Conservation (phyloP, 2,797 vertebrate species). For the Columba guinea region DNA sequence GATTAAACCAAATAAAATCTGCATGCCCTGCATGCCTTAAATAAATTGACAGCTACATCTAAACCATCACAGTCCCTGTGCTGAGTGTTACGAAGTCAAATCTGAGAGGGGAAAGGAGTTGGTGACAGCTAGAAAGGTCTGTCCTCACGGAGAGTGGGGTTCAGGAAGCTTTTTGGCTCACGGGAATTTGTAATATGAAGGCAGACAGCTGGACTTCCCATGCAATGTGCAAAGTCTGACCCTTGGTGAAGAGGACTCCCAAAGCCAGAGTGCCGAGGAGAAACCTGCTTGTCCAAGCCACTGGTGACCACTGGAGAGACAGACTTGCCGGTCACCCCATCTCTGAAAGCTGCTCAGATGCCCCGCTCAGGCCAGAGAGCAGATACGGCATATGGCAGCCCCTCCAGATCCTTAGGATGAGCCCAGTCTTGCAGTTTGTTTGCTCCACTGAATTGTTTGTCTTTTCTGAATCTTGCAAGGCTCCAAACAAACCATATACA, state of each 20-base stretch:
- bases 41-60: neutral
- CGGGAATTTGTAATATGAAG: neutral
- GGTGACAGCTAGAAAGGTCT: neutral
- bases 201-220: neutral
- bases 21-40: neutral
- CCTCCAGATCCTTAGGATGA: neutral
- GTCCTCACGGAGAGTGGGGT: neutral
- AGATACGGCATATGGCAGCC: fast-evolving
- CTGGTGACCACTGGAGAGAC: neutral
- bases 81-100: neutral
- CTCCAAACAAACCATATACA: neutral
- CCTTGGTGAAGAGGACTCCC: neutral
- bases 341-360: neutral
- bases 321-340: neutral
- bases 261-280: neutral
- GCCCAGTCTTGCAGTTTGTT: neutral
- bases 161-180: neutral
- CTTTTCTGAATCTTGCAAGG: constrained; percentile 32
- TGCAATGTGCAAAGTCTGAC: fast-evolving
- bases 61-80: neutral
- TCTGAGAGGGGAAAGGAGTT: neutral
- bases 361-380: neutral
- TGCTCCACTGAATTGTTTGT: neutral
- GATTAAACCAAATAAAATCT: neutral
- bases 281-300: neutral